These are phyloP conservation scores for Papilio machaon DNA, from an alignment of 1,140 invertebrate species.

Conservation along the genomic window DNA sequence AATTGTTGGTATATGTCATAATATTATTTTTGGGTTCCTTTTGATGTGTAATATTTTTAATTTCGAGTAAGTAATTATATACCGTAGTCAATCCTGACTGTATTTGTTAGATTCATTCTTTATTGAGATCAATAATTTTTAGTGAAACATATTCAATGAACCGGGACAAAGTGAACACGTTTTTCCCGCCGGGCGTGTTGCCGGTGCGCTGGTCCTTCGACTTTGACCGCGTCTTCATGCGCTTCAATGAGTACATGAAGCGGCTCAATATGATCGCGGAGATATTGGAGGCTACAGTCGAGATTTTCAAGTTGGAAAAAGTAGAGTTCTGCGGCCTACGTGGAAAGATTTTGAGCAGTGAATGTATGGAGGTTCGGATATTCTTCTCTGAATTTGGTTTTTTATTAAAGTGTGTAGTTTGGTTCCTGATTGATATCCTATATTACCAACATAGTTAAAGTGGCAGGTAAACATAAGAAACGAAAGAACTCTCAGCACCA, in stretches of 20 bases:
- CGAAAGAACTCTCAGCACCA: no score
- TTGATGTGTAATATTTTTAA: neutral
- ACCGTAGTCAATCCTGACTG: neutral
- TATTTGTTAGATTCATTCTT: no score
- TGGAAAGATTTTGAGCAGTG: conserved; percentile 85
- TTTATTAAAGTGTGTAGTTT: neutral
- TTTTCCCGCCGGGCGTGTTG: conserved; percentile 74
- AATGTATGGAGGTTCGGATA: conserved; percentile 75
- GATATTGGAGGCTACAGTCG: conserved; percentile 88
- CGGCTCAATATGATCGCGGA: conserved; percentile 84
- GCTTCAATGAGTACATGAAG: conserved; percentile 86
- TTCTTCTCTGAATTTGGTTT: neutral
- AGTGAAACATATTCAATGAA: conserved; percentile 78
- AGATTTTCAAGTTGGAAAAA: conserved; percentile 94
- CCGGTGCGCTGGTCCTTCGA: conserved; percentile 88
- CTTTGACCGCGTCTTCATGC: conserved; percentile 86
- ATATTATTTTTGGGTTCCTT: neutral
- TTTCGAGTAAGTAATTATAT: neutral
- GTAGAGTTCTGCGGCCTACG: conserved; percentile 91
- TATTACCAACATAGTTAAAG: no score
- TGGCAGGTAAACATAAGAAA: no score
- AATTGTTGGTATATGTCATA: neutral
- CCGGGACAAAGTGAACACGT: conserved; percentile 73
- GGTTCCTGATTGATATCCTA: no score
- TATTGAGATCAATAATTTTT: conserved; percentile 36